Conservation (phyloP, 2,113 vertebrate genomes). For the Rhineura floridana region DNA sequence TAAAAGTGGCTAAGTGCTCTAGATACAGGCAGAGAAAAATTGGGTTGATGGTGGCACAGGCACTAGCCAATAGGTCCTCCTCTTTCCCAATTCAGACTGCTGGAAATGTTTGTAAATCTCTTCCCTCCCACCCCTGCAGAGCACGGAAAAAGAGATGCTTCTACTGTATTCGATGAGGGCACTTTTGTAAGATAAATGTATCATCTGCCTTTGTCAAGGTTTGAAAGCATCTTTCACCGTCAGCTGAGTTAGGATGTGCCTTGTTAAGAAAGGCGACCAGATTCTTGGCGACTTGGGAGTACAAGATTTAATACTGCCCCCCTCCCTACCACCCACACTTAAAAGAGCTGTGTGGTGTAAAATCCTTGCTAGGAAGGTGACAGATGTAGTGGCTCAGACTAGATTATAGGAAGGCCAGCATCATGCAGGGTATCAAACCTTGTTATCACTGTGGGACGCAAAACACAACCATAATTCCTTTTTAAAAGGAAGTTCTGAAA, state of each 20-base stretch:
- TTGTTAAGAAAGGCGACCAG: background rate
- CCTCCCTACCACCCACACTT: background rate
- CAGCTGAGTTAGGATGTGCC: background rate
- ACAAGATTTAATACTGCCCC: background rate
- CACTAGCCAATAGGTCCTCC: background rate
- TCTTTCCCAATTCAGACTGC: background rate
- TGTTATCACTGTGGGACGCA: background rate
- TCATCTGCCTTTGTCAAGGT: background rate
- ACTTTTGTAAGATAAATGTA: background rate
- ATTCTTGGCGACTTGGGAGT: background rate
- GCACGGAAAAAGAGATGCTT: background rate
- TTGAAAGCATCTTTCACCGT: background rate
- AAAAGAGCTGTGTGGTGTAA: fast-evolving
- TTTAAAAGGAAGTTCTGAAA: background rate
- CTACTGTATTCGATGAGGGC: background rate
- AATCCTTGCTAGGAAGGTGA: background rate
- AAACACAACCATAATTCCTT: background rate
- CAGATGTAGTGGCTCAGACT: background rate
- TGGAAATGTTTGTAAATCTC: background rate
- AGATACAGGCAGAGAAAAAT: background rate
- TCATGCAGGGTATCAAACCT: background rate
- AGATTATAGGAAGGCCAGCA: background rate
- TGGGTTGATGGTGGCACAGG: background rate
- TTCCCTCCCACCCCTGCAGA: background rate
- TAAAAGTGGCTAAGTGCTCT: no score